These are phyloP conservation scores for Dendropsophus ebraccatus DNA, from an alignment of 2,113 vertebrate genomes.

Conservation along the genomic window DNA sequence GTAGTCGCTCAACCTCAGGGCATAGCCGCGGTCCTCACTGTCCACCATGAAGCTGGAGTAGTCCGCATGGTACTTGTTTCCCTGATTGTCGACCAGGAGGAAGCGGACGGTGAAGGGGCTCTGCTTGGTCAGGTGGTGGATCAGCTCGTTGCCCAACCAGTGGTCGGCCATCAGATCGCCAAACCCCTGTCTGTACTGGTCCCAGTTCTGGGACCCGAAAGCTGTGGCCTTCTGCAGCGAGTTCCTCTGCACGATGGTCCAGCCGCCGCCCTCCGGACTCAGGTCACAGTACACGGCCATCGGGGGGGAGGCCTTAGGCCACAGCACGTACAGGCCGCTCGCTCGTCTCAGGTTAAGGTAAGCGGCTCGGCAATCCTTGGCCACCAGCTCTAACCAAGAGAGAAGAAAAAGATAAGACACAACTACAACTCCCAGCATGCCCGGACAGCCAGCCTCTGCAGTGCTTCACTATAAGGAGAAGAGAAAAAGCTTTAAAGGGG, in stretches of 20 bases:
- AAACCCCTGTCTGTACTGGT: slow-evolving; percentile 17
- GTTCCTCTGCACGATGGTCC: slow-evolving; percentile 45
- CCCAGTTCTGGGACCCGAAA: not conserved
- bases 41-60: not conserved
- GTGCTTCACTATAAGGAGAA: no score
- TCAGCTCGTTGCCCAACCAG: slow-evolving; percentile 58
- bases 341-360: not conserved
- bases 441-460: no score
- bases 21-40: not conserved
- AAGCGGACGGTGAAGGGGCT: slow-evolving; percentile 37
- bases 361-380: slow-evolving; percentile 55
- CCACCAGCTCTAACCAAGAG: slow-evolving; percentile 45
- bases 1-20: slow-evolving; percentile 33
- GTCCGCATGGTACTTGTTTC: slow-evolving; percentile 26
- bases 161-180: slow-evolving; percentile 37
- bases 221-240: not conserved
- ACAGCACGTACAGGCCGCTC: slow-evolving; percentile 55
- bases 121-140: slow-evolving; percentile 43
- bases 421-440: no score
- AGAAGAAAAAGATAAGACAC: no score
- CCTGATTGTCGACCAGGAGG: not conserved
- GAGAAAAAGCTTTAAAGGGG: no score
- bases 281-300: no score
- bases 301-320: no score
- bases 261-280: slow-evolving; percentile 46